A percentile compares a stretch with the other conserved stretches of the same genome.
Conservation (phyloP, 2,888 invertebrate genomes). For the Leptinotarsa peninsularis region DNA sequence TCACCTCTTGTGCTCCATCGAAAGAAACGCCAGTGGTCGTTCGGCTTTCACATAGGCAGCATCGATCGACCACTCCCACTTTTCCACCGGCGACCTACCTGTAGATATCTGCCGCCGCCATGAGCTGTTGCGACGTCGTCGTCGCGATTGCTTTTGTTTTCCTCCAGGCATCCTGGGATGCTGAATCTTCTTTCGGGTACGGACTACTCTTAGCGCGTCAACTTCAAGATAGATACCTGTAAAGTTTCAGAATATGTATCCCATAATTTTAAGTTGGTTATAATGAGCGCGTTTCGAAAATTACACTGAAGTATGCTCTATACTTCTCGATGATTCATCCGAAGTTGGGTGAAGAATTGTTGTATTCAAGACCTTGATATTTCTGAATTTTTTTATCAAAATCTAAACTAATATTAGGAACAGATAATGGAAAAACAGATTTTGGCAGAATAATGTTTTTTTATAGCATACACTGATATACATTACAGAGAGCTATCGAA, state of each 20-base stretch:
- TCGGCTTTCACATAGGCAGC: constrained; percentile 15
- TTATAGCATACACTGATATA: no score
- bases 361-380: no score
- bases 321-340: no score
- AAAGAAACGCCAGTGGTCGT: background rate
- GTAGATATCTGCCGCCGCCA: constrained; percentile 51
- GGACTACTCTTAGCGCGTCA: background rate
- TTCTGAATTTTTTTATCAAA: no score
- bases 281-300: no score
- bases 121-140: constrained; percentile 50
- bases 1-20: background rate
- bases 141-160: constrained; percentile 44
- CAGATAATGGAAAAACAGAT: no score
- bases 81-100: constrained; percentile 52
- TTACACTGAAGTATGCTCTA: no score
- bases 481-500: no score
- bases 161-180: constrained; percentile 17
- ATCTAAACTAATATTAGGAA: no score
- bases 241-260: background rate
- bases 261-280: no score
- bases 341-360: no score
- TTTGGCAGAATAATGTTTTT: no score
- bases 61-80: constrained; percentile 59
- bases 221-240: background rate
- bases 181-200: background rate